Conservation (phyloP, 2,113 vertebrate species). For the cat (Felis catus) region DNA sequence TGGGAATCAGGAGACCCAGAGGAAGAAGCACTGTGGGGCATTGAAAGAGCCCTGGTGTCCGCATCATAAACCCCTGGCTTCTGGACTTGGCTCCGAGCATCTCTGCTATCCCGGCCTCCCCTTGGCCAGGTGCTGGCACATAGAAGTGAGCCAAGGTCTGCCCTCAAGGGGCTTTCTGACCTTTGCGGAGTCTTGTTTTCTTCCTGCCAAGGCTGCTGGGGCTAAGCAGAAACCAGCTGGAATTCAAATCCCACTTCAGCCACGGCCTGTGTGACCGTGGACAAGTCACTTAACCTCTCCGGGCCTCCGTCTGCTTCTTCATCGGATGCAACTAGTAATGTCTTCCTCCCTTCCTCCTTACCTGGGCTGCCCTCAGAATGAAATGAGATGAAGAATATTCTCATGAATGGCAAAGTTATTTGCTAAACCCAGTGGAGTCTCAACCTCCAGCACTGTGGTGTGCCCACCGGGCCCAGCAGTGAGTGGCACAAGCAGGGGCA, state of each 20-base stretch:
- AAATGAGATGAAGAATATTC: background rate
- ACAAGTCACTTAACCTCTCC: background rate
- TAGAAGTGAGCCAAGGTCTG: background rate
- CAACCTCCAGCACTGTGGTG: background rate
- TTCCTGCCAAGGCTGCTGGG: background rate
- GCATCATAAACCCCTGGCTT: background rate
- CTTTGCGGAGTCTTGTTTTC: background rate
- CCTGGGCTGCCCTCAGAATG: background rate
- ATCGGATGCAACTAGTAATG: background rate
- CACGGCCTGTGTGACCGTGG: background rate
- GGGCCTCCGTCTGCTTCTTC: background rate
- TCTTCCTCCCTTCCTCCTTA: background rate
- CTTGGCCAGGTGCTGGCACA: background rate
- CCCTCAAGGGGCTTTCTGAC: conserved; percentile 43
- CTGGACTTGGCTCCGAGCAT: background rate
- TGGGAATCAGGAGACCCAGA: background rate
- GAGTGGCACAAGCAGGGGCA: background rate
- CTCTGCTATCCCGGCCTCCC: background rate
- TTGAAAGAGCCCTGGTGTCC: background rate
- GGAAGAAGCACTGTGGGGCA: background rate
- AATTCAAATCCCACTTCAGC: background rate
- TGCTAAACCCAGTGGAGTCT: background rate
- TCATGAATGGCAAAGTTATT: background rate
- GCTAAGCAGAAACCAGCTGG: background rate
- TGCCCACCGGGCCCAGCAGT: background rate